phyloP scores from a whole-genome alignment of 2,797 vertebrate genomes.

The Gymnopithys bicolor region DNA sequence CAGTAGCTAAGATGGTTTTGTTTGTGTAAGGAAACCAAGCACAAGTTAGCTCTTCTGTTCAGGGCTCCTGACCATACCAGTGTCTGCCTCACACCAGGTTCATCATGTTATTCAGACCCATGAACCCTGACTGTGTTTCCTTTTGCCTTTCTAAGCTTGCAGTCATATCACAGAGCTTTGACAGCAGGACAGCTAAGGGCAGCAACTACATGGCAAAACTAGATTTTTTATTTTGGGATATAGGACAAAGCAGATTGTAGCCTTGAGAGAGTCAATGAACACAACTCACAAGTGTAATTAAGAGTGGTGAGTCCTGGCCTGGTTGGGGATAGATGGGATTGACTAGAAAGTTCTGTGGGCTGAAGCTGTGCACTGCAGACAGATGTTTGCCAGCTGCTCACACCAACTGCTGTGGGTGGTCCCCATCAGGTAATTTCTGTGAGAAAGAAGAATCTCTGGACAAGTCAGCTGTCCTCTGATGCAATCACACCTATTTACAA shows the following conservation, averaged over 20 bases:
- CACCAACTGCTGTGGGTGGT: fast-evolving
- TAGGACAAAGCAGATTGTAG: not conserved
- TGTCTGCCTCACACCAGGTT: not conserved
- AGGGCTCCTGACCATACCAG: not conserved
- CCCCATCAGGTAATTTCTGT: fast-evolving
- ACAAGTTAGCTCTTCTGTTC: not conserved
- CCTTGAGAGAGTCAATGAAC: not conserved
- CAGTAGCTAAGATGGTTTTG: not conserved
- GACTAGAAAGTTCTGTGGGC: not conserved
- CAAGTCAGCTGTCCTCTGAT: not conserved
- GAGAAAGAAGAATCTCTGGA: not conserved
- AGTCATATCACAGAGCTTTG: not conserved
- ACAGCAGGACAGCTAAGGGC: not conserved
- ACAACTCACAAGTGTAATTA: not conserved
- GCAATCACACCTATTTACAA: not conserved
- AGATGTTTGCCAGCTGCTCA: not conserved
- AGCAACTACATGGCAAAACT: not conserved
- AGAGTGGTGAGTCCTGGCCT: not conserved
- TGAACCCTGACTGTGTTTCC: not conserved
- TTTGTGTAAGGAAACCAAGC: not conserved
- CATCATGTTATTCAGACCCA: not conserved
- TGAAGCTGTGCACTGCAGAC: not conserved
- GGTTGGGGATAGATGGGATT: not conserved
- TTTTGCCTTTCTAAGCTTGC: not conserved
- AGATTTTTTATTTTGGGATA: not conserved